Evolutionary conservation across 2,113 vertebrate genomes (phyloP).

Genomic region (Alethe castanea): DNA sequence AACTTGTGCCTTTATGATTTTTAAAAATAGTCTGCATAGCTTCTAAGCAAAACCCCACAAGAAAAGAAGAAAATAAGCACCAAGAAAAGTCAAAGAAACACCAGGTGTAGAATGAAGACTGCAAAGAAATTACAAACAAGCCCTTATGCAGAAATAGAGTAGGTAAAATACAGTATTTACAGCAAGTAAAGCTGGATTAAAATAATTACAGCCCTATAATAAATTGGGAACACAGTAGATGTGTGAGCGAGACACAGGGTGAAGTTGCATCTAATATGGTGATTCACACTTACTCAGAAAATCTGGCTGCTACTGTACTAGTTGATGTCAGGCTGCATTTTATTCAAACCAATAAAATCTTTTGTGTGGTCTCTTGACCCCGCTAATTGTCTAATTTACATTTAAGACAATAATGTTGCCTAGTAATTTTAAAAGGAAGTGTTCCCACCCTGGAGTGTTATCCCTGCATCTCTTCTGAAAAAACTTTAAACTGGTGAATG

Average conservation of each 20-base stretch:
- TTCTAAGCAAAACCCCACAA: not conserved
- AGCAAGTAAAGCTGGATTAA: not conserved
- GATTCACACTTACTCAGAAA: conserved; percentile 34
- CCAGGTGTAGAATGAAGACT: not conserved
- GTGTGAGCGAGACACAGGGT: not conserved
- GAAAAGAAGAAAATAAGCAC: not conserved
- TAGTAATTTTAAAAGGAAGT: conserved; percentile 45
- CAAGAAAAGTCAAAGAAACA: not conserved
- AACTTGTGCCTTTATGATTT: not conserved
- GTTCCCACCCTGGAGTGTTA: conserved; percentile 1
- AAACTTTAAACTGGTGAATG: conserved; percentile 18
- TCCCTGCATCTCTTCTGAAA: conserved; percentile 25
- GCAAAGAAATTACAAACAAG: not conserved
- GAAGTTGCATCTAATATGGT: not conserved
- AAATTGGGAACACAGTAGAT: not conserved
- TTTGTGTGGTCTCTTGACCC: conserved; percentile 54
- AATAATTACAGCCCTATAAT: not conserved
- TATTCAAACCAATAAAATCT: conserved; percentile 61
- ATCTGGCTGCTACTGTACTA: not conserved
- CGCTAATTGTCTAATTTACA: conserved; percentile 46
- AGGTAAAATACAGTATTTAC: not conserved
- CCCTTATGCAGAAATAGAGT: not conserved
- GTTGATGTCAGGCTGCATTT: conserved; percentile 40
- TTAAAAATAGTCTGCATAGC: not conserved
- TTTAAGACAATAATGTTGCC: conserved; percentile 43